A percentile compares a stretch with the other conserved stretches of the same genome.
Conservation (phyloP, 2,113 vertebrate species). For the Phodopus roborovskii region DNA sequence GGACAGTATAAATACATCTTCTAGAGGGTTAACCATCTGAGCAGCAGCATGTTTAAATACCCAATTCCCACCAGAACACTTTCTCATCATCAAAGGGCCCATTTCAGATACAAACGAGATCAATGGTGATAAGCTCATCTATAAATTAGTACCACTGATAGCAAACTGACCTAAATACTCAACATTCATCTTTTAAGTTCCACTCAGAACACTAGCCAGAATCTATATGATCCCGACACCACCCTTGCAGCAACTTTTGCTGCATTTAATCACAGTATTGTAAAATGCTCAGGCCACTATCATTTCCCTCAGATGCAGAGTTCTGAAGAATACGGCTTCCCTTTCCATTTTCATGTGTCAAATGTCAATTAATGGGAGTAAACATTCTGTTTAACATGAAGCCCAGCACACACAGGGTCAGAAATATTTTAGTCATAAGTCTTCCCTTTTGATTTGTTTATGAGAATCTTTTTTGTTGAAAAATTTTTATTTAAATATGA, state of each 20-base stretch:
- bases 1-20: background rate
- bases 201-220: background rate
- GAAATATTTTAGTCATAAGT: slow-evolving; percentile 14
- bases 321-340: background rate
- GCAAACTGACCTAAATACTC: background rate
- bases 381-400: background rate
- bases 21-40: background rate
- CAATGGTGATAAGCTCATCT: background rate
- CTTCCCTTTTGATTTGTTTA: slow-evolving; percentile 43
- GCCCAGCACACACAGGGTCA: background rate
- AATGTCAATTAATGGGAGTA: background rate
- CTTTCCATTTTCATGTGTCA: slow-evolving; percentile 24
- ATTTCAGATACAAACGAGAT: background rate
- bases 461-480: background rate
- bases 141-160: background rate
- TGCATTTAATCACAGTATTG: background rate
- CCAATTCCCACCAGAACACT: background rate
- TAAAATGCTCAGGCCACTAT: background rate
- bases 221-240: background rate
- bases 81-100: background rate
- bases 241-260: background rate
- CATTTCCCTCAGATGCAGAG: background rate
- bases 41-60: background rate
- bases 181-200: slow-evolving; percentile 7
- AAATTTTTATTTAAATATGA: too few species aligned